These are phyloP conservation scores for Spodoptera picta DNA, from an alignment of 2,888 invertebrate genomes.

Conservation along the genomic window DNA sequence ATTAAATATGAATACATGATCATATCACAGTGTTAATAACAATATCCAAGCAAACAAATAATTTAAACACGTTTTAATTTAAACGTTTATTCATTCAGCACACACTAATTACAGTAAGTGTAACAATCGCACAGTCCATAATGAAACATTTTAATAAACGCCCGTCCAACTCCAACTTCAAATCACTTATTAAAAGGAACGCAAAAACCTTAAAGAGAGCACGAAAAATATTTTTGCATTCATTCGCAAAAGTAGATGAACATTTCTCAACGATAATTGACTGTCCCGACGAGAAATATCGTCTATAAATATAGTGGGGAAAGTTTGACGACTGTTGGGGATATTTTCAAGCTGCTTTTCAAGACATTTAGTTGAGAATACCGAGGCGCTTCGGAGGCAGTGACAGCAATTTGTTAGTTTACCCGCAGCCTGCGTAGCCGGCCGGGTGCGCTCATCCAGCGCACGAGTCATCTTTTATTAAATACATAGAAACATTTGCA, in stretches of 20 bases:
- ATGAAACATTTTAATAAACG: conserved; percentile 31
- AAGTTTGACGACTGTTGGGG: conserved; percentile 58
- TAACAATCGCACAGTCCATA: conserved; percentile 6
- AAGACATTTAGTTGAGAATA: conserved; percentile 62
- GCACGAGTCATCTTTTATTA: conserved; percentile 62
- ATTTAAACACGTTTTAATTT: background rate
- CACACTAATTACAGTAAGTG: conserved; percentile 15
- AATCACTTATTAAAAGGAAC: conserved; percentile 37
- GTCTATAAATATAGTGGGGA: conserved; percentile 56
- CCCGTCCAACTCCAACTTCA: conserved; percentile 10
- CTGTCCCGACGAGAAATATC: conserved; percentile 55
- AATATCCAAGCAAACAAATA: too few species aligned
- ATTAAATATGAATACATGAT: too few species aligned
- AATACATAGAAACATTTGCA: conserved; percentile 58
- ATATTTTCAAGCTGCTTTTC: conserved; percentile 61
- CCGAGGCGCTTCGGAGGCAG: conserved; percentile 41
- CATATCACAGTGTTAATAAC: too few species aligned
- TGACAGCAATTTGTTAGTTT: conserved; percentile 72
- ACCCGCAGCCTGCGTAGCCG: conserved; percentile 49
- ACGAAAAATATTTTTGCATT: conserved; percentile 41
- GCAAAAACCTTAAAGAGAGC: conserved; percentile 26
- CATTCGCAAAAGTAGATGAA: conserved; percentile 39
- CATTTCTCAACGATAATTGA: conserved; percentile 53
- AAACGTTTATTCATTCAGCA: background rate
- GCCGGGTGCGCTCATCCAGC: conserved; percentile 35